Percentiles rank a stretch among this genome's conserved stretches.
Evolutionary conservation across 2,888 invertebrate genomes (phyloP).

Genomic region (Seira ritae): DNA sequence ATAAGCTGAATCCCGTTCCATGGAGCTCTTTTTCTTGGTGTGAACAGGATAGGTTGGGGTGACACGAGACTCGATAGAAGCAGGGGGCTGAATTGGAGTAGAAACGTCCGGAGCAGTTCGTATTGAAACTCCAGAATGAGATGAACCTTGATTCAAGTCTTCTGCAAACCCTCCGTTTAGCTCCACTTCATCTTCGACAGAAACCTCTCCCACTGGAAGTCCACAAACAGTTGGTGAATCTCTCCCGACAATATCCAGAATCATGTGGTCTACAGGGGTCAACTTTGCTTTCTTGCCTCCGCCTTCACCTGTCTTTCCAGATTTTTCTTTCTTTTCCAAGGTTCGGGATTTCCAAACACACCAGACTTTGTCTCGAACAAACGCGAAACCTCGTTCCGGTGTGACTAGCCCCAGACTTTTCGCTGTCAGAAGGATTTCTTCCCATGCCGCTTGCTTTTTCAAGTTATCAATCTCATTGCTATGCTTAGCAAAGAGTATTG

Average conservation of each 20-base stretch:
- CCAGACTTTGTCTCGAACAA: constrained; percentile 20
- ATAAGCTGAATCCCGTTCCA: too few relatives aligned
- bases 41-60: too few relatives aligned
- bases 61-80: too few relatives aligned
- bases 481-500: constrained; percentile 23
- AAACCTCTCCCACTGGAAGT: neutral
- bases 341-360: constrained; percentile 25
- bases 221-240: constrained; percentile 16
- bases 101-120: too few relatives aligned
- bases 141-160: too few relatives aligned
- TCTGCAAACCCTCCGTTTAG: neutral
- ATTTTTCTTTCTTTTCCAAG: constrained; percentile 20
- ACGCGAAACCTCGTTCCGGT: neutral
- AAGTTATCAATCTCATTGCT: neutral
- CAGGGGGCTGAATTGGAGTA: too few relatives aligned
- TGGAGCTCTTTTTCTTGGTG: too few relatives aligned
- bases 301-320: neutral
- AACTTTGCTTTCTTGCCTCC: neutral
- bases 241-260: constrained; percentile 16
- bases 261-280: neutral
- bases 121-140: too few relatives aligned
- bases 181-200: neutral
- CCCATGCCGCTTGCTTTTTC: constrained; percentile 1
- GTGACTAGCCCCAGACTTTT: constrained; percentile 20
- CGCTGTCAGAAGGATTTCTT: neutral